Evolutionary conservation across 2,888 invertebrate genomes (phyloP).

Genomic region (Amphiduros pacificus): DNA sequence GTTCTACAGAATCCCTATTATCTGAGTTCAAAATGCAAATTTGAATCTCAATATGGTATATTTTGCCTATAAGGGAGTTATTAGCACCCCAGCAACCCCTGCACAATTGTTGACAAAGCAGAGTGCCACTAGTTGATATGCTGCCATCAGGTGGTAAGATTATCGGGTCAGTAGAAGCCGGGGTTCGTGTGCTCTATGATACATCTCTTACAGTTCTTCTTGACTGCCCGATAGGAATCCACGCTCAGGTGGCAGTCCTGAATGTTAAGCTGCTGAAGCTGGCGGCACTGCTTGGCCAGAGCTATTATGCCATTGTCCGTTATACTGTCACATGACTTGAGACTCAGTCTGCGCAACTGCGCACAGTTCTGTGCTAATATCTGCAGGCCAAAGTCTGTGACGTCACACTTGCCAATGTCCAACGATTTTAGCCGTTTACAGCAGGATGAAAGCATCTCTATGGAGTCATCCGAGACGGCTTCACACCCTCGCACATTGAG

Average conservation of each 20-base stretch:
- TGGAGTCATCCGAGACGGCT: constrained; percentile 89
- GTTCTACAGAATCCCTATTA: too few relatives aligned
- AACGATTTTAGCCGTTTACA: constrained; percentile 84
- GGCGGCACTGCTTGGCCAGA: constrained; percentile 86
- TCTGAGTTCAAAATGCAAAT: too few relatives aligned
- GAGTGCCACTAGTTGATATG: too few relatives aligned
- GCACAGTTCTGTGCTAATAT: constrained; percentile 77
- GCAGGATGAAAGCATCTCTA: constrained; percentile 81
- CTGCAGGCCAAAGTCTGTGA: constrained; percentile 84
- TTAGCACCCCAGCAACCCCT: too few relatives aligned
- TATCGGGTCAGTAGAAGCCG: constrained; percentile 85
- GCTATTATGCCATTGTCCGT: constrained; percentile 87
- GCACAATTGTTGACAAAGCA: too few relatives aligned
- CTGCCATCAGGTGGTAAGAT: too few relatives aligned
- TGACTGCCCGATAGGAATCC: constrained; percentile 86
- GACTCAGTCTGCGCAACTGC: constrained; percentile 84
- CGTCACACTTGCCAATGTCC: constrained; percentile 91
- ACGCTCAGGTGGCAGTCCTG: constrained; percentile 89
- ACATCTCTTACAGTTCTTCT: constrained; percentile 88
- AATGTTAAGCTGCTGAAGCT: constrained; percentile 87
- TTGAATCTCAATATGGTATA: too few relatives aligned
- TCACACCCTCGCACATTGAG: constrained; percentile 90
- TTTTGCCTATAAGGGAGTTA: too few relatives aligned
- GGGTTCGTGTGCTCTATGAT: constrained; percentile 95
- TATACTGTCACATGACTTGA: constrained; percentile 87